Evolutionary conservation across 1,140 invertebrate genomes (phyloP).

Genomic region (Camponotus pennsylvanicus): DNA sequence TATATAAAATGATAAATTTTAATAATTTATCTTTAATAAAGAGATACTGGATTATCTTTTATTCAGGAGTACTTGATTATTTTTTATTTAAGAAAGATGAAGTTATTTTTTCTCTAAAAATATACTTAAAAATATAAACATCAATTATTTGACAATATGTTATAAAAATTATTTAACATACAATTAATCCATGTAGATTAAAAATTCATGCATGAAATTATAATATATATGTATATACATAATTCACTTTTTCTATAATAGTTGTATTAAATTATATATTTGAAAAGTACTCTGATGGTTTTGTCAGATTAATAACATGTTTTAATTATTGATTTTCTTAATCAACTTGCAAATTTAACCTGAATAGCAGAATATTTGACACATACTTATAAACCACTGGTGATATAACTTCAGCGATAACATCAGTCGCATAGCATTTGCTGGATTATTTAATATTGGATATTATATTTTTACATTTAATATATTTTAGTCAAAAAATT

Average conservation of each 20-base stretch:
- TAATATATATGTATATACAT: neutral
- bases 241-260: constrained; percentile 17
- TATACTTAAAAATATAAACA: neutral
- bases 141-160: neutral
- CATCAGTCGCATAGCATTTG: neutral
- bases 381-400: constrained; percentile 19
- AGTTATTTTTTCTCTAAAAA: neutral
- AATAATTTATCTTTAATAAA: neutral
- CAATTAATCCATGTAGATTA: constrained; percentile 22
- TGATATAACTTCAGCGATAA: constrained; percentile 29
- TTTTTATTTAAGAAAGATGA: neutral
- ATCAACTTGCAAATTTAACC: constrained; percentile 43
- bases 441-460: constrained; percentile 9
- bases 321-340: constrained; percentile 33
- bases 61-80: neutral
- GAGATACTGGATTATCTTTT: neutral
- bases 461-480: neutral
- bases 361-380: constrained; percentile 24
- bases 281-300: constrained; percentile 28
- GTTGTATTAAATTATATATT: constrained; percentile 34
- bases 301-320: constrained; percentile 35
- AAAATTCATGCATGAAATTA: constrained; percentile 7
- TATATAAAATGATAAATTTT: neutral
- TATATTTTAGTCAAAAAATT: neutral
- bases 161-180: constrained; percentile 17